These are phyloP conservation scores for Cecidostiba fungosa DNA, from an alignment of 2,888 invertebrate species.

Conservation along the genomic window DNA sequence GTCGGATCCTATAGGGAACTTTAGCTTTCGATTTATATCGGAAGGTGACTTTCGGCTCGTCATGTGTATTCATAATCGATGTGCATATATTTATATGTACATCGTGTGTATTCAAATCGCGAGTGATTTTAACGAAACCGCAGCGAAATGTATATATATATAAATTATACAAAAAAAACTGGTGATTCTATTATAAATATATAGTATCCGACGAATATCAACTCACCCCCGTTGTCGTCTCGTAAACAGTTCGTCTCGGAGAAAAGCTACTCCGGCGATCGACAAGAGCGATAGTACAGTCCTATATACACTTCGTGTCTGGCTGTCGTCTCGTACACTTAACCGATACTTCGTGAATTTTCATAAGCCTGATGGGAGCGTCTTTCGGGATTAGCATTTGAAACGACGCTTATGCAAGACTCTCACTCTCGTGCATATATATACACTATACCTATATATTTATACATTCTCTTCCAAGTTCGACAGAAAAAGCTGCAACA, in stretches of 20 bases:
- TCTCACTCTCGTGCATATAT: background rate
- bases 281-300: too few relatives aligned
- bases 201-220: too few relatives aligned
- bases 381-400: slow-evolving; percentile 55
- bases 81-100: too few relatives aligned
- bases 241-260: too few relatives aligned
- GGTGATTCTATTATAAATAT: too few relatives aligned
- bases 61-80: too few relatives aligned
- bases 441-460: background rate
- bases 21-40: background rate
- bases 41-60: background rate
- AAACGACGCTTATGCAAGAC: slow-evolving; percentile 47
- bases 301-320: background rate
- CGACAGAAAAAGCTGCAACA: background rate
- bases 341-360: slow-evolving; percentile 52
- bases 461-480: background rate
- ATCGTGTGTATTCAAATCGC: too few relatives aligned
- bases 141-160: too few relatives aligned
- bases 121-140: too few relatives aligned
- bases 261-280: too few relatives aligned
- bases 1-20: background rate
- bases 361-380: slow-evolving; percentile 51
- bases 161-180: too few relatives aligned
- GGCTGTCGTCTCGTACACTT: background rate
- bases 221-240: too few relatives aligned